phyloP scores from a whole-genome alignment of 2,888 invertebrate species.

The Nycteola revayana region DNA sequence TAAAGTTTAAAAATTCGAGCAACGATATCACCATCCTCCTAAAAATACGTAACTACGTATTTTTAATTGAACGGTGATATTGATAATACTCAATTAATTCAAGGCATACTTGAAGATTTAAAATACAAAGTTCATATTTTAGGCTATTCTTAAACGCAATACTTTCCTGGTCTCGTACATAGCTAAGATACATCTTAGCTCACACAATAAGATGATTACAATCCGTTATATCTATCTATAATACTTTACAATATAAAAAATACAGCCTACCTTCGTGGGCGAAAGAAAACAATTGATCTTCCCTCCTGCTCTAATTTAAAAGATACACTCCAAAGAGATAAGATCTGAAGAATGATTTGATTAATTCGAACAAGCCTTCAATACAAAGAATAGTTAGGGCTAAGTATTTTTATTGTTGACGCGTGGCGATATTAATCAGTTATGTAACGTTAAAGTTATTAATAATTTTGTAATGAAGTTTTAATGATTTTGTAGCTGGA shows the following conservation, averaged over 20 bases:
- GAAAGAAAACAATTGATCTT: slow-evolving; percentile 77
- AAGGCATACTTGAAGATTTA: no score
- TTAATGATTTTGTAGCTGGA: slow-evolving; percentile 49
- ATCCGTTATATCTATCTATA: slow-evolving; percentile 76
- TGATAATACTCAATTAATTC: no score
- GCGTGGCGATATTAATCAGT: slow-evolving; percentile 77
- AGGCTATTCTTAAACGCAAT: no score
- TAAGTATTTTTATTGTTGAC: slow-evolving; percentile 74
- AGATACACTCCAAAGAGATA: slow-evolving; percentile 63
- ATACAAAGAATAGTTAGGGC: slow-evolving; percentile 65
- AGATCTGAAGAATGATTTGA: slow-evolving; percentile 73
- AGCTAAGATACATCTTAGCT: slow-evolving; percentile 64
- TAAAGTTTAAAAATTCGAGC: no score
- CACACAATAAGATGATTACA: slow-evolving; percentile 81
- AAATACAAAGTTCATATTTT: no score
- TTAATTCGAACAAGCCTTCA: slow-evolving; percentile 75
- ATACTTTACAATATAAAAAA: slow-evolving; percentile 61
- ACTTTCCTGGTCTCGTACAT: slow-evolving; percentile 46
- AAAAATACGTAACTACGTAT: no score
- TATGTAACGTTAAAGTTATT: slow-evolving; percentile 56
- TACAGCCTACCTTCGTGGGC: slow-evolving; percentile 68
- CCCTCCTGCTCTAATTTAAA: slow-evolving; percentile 78
- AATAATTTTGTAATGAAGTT: slow-evolving; percentile 71
- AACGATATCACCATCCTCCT: no score
- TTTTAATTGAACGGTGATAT: no score